Evolutionary conservation across 2,888 invertebrate genomes (phyloP).

Genomic region (Hirtodrosophila histrioides): DNA sequence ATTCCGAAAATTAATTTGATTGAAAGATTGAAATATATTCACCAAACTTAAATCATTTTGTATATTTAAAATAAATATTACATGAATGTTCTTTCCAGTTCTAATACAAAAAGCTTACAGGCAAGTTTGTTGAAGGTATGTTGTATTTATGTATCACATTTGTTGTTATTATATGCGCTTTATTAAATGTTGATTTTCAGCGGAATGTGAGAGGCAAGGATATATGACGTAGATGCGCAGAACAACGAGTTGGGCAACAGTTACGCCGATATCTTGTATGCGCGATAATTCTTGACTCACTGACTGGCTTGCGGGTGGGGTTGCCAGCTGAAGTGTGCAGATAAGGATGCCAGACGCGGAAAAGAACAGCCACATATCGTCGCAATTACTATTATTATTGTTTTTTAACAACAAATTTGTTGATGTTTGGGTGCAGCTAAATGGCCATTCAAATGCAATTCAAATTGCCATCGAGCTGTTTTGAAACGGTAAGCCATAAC

Average conservation of each 20-base stretch:
- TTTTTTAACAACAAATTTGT: slow-evolving; percentile 50
- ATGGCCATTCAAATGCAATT: slow-evolving; percentile 43
- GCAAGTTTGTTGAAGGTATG: too few relatives aligned
- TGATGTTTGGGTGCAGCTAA: slow-evolving; percentile 22
- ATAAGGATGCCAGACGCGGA: slow-evolving; percentile 57
- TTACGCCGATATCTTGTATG: slow-evolving; percentile 34
- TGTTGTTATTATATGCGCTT: too few relatives aligned
- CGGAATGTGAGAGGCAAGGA: too few relatives aligned
- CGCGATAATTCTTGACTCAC: slow-evolving; percentile 47
- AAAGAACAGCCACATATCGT: slow-evolving; percentile 49
- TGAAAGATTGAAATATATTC: too few relatives aligned
- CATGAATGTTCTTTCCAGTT: too few relatives aligned
- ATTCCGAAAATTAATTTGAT: too few relatives aligned
- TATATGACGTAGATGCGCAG: slow-evolving; percentile 48
- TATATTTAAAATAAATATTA: too few relatives aligned
- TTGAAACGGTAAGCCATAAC: slow-evolving; percentile 30
- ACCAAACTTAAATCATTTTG: too few relatives aligned
- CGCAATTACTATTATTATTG: slow-evolving; percentile 44
- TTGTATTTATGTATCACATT: too few relatives aligned
- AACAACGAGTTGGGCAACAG: background rate
- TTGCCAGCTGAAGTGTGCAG: slow-evolving; percentile 49
- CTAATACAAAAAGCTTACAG: too few relatives aligned
- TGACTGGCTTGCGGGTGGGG: slow-evolving; percentile 42
- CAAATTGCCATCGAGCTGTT: slow-evolving; percentile 37
- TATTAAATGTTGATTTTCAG: too few relatives aligned